Conservation (phyloP, 30 jellyfish, hydroid and myxozoan species). For the Cassiopea andromeda region DNA sequence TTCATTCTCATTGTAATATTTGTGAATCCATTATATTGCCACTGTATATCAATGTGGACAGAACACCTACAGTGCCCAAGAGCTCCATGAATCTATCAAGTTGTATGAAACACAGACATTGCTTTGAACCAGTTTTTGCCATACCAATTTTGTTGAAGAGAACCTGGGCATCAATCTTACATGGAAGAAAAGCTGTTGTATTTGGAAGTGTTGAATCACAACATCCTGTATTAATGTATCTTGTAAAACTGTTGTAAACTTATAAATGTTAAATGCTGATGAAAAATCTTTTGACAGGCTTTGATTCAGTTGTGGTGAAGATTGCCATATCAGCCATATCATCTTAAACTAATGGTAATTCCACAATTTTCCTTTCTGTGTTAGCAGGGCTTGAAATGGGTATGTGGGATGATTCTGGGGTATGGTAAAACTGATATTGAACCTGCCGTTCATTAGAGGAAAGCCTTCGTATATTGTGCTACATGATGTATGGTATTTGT, state of each 20-base stretch:
- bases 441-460: not conserved
- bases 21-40: not conserved
- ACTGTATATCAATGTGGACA: not conserved
- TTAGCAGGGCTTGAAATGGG: constrained; percentile 33
- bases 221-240: not conserved
- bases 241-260: not conserved
- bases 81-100: not conserved
- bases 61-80: not conserved
- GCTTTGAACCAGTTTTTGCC: not conserved
- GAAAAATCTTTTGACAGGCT: constrained; percentile 70
- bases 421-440: not conserved
- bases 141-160: not conserved
- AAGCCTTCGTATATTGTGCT: constrained; percentile 2
- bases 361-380: constrained; percentile 54
- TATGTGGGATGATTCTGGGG: not conserved
- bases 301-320: constrained; percentile 73
- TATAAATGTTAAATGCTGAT: constrained; percentile 49
- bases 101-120: not conserved
- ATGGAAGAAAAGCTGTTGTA: not conserved
- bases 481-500: not conserved
- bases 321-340: constrained; percentile 54
- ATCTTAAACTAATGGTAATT: constrained; percentile 61
- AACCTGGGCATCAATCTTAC: not conserved
- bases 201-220: not conserved
- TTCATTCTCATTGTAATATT: not conserved